phyloP scores from a whole-genome alignment of 2,888 invertebrate species.

The Furcula furcula region DNA sequence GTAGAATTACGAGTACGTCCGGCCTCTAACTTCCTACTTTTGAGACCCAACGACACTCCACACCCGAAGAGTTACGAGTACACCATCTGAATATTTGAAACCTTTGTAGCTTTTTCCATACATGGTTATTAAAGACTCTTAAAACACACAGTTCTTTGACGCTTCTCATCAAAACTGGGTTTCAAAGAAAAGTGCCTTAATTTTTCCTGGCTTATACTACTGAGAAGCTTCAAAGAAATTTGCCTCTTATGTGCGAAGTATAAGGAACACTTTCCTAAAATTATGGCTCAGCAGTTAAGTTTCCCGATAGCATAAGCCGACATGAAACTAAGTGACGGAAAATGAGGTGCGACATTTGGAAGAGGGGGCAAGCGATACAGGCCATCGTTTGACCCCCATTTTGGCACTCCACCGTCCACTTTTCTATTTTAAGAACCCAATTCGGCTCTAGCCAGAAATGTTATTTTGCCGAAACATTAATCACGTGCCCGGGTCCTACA shows the following conservation, averaged over 20 bases:
- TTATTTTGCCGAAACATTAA: conserved; percentile 28
- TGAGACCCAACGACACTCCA: conserved; percentile 54
- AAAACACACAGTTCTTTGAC: conserved; percentile 53
- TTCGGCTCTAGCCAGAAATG: conserved; percentile 30
- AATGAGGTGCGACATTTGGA: conserved; percentile 68
- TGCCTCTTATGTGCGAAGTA: conserved; percentile 10
- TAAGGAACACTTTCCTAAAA: conserved; percentile 30
- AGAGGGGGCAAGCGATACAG: conserved; percentile 52
- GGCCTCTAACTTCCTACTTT: conserved; percentile 43
- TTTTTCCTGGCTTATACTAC: conserved; percentile 22
- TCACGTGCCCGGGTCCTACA: conserved; percentile 19
- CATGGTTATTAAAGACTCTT: conserved; percentile 56
- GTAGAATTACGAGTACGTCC: conserved; percentile 45
- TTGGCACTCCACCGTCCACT: conserved; percentile 43
- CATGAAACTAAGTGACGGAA: conserved; percentile 57
- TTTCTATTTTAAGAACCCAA: conserved; percentile 44
- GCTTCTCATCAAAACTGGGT: conserved; percentile 56
- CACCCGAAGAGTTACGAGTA: conserved; percentile 57
- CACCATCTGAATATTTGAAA: conserved; percentile 64
- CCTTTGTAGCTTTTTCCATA: conserved; percentile 56
- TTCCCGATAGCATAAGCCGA: conserved; percentile 32
- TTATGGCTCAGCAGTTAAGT: conserved; percentile 18
- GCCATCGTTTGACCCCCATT: conserved; percentile 64
- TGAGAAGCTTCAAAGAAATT: conserved; percentile 9
- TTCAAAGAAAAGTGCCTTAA: conserved; percentile 43